A percentile compares a stretch with the other conserved stretches of the same genome.
Evolutionary conservation across 2,113 vertebrate species (phyloP).

Genomic region (Ceyx cyanopectus): DNA sequence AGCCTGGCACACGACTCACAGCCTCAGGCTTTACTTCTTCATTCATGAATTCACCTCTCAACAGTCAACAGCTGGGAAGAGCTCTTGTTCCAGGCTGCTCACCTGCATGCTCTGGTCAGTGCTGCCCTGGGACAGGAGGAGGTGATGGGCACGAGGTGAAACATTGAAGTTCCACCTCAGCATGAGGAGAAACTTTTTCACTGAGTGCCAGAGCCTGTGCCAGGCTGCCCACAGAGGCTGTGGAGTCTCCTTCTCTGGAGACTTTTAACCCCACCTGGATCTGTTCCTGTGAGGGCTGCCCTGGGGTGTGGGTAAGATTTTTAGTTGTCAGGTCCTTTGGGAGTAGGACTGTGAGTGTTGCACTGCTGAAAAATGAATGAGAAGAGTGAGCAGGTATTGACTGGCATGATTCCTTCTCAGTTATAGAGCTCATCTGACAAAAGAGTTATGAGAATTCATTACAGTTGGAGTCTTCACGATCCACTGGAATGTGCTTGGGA

Average conservation of each 20-base stretch:
- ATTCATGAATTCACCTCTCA: background rate
- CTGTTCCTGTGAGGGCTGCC: no score
- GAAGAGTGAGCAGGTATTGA: background rate
- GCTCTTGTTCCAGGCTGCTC: background rate
- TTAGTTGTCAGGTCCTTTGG: background rate
- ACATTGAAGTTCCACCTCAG: no score
- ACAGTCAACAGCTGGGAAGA: background rate
- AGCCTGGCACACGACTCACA: background rate
- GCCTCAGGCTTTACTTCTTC: background rate
- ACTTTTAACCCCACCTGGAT: no score
- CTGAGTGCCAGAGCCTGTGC: no score
- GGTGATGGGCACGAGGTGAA: no score
- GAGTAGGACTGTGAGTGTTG: background rate
- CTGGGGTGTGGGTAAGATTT: background rate
- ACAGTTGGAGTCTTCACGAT: background rate
- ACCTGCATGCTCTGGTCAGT: background rate
- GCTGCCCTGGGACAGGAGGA: no score
- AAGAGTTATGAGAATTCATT: background rate
- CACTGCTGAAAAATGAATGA: background rate
- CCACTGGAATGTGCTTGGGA: background rate
- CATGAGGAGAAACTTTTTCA: no score
- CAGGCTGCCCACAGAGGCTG: no score
- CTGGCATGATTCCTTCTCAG: background rate
- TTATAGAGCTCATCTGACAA: background rate
- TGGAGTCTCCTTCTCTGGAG: no score